Base-by-base conservation (phyloP, 2,113 vertebrate genomes). In the Chinchilla lanigera region DNA sequence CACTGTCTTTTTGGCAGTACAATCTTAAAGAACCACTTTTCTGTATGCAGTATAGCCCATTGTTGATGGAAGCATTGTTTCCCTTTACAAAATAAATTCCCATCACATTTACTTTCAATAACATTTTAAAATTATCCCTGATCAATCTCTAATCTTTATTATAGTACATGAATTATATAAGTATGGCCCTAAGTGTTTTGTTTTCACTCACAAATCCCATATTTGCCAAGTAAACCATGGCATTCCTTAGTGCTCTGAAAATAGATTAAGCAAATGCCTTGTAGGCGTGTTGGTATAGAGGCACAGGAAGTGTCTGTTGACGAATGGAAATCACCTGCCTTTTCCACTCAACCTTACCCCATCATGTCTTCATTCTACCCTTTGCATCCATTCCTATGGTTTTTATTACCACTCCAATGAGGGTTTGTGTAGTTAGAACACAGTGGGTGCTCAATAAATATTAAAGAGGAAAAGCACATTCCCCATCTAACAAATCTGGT, bases 321-420 rank as follows among this genome's bases (percentile, higher is more conserved):
- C 7, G 47, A 54, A 50, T 63, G 71, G 38, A 50, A 84, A 47
- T 16, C 20, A 71, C 61, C 63, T 78, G 24, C 35, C 35, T 93
- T 81, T 78, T 83, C 52, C 2, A 19, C 3, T 83, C n/a, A 90
- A 0, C 17, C 24, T 90, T 82, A 28, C 13, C 71, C 20, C 19
- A 50, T 75, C 38, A 14, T 75, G 77, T 95, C 71, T 90, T 81
- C 11, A 33, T 50, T 41, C 16, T 78, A 33, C 44, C 24, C 7
- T 85, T 89, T 85, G 86, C 58, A 75, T 92, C 33, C 58, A 44
- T 69, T 38, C 77, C 65, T n/a, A 26, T 54, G 17, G 61, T 35
- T 96, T 96, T 96, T 90, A 95, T 73, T 93, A 16, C 22, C 65
- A 54, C 93, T 65, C 16, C 78, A 93, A 58, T 24, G 56, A 93